Percentiles rank a stretch among this genome's conserved stretches.
Evolutionary conservation across 2,797 vertebrate genomes (phyloP).

Genomic region (Schizothorax lantsangensis): DNA sequence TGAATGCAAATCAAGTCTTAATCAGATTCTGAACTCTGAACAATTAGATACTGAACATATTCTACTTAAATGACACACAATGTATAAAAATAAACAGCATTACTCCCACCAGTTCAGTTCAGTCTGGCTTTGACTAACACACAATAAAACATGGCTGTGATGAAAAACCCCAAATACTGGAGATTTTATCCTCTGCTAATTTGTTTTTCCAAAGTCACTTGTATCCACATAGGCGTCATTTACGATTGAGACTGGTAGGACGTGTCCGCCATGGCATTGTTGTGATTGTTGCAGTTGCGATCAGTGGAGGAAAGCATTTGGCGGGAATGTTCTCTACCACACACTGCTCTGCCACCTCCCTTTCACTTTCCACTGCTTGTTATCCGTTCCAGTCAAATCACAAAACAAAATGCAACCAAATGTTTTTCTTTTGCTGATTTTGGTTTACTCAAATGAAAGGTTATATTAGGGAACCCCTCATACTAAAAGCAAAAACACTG

Average conservation of each 20-base stretch:
- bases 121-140: neutral
- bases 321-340: neutral
- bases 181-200: neutral
- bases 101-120: neutral
- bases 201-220: neutral
- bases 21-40: neutral
- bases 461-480: neutral
- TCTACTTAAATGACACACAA: neutral
- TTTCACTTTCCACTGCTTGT: constrained; percentile 16
- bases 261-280: neutral
- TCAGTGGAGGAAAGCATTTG: neutral
- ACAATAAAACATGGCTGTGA: neutral
- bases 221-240: neutral
- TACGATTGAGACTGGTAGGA: neutral
- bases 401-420: constrained; percentile 2
- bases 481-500: constrained; percentile 3
- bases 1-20: constrained; percentile 2
- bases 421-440: neutral
- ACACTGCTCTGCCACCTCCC: neutral
- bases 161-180: neutral
- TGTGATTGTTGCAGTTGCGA: constrained; percentile 13
- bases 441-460: constrained; percentile 9
- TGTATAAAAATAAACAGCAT: neutral
- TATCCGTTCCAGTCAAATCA: constrained; percentile 13
- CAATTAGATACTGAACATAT: neutral